These are phyloP conservation scores for Cerastoderma edule DNA, from an alignment of 2,888 invertebrate genomes.

Conservation along the genomic window DNA sequence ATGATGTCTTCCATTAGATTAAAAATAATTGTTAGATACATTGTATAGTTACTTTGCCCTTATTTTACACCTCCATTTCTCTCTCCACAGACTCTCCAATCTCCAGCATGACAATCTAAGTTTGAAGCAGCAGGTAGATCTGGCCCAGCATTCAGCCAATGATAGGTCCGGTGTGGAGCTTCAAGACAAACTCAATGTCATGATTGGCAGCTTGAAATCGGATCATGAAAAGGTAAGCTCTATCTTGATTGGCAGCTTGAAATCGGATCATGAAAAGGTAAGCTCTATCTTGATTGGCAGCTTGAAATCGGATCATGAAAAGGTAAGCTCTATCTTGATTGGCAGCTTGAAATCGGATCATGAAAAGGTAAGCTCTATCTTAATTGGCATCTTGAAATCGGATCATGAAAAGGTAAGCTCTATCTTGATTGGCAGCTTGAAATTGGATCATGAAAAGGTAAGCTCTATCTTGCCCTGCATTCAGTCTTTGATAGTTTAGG, in stretches of 20 bases:
- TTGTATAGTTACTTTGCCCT: background rate
- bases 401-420: too few relatives aligned
- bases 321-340: too few relatives aligned
- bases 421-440: too few relatives aligned
- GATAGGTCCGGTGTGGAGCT: slow-evolving; percentile 67
- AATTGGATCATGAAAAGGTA: too few relatives aligned
- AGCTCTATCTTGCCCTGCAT: background rate
- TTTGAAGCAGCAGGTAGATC: slow-evolving; percentile 77
- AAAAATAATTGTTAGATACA: background rate
- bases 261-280: too few relatives aligned
- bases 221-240: slow-evolving; percentile 80
- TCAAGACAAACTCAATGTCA: slow-evolving; percentile 73
- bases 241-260: too few relatives aligned
- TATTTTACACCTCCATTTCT: background rate
- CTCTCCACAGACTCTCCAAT: slow-evolving; percentile 42
- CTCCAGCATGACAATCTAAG: slow-evolving; percentile 77
- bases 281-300: too few relatives aligned
- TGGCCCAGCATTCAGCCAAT: slow-evolving; percentile 60
- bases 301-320: too few relatives aligned
- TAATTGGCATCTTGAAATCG: too few relatives aligned
- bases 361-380: too few relatives aligned
- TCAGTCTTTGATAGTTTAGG: background rate
- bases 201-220: slow-evolving; percentile 72
- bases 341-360: too few relatives aligned
- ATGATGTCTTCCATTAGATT: background rate